Conservation (phyloP, 2,797 vertebrate genomes). For the Lagodon rhomboides region DNA sequence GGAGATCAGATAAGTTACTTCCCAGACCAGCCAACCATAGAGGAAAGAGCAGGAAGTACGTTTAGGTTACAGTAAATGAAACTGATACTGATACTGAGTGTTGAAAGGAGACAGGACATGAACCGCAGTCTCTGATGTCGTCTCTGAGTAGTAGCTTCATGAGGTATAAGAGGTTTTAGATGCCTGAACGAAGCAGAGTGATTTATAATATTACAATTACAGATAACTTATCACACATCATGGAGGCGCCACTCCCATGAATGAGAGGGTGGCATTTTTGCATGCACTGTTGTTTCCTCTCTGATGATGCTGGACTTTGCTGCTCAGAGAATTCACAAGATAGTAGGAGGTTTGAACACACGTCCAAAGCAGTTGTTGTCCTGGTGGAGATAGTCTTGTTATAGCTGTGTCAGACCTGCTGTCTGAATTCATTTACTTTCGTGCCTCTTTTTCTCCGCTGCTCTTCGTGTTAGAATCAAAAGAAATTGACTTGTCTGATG, state of each 20-base stretch:
- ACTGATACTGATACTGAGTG: too few relatives aligned
- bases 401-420: background rate
- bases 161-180: background rate
- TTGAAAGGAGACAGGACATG: background rate
- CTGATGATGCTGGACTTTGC: background rate
- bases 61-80: background rate
- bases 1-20: background rate
- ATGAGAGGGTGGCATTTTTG: background rate
- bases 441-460: conserved; percentile 16
- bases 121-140: background rate
- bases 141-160: background rate
- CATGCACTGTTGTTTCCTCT: background rate
- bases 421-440: conserved; percentile 36
- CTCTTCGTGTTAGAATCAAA: conserved; percentile 37
- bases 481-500: conserved; percentile 13
- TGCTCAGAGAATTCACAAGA: background rate
- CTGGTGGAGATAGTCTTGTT: background rate
- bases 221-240: background rate
- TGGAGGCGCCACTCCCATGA: background rate
- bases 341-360: background rate
- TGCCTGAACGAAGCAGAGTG: background rate
- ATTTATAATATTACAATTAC: background rate
- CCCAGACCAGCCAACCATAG: too few relatives aligned
- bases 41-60: background rate
- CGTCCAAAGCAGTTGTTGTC: background rate